Conservation (phyloP, 2,888 invertebrate species). For the Eupeodes luniger region DNA sequence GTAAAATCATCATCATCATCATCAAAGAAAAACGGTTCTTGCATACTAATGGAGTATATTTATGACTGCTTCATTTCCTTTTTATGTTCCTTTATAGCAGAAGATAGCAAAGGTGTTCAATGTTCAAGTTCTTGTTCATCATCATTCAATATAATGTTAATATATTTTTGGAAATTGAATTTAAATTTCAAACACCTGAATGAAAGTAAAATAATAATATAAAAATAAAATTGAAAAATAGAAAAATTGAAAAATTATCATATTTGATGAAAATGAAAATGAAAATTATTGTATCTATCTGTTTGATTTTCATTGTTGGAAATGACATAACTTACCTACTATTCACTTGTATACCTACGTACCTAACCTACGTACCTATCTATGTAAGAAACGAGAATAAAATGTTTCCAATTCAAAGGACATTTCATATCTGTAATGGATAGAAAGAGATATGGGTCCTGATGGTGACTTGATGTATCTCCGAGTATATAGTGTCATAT, state of each 20-base stretch:
- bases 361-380: background rate
- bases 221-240: background rate
- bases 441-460: background rate
- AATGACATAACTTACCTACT: constrained; percentile 9
- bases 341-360: background rate
- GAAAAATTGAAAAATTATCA: constrained; percentile 33
- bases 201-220: background rate
- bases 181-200: constrained; percentile 1
- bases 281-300: background rate
- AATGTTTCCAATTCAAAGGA: constrained; percentile 31
- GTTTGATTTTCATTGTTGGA: constrained; percentile 28
- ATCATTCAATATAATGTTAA: background rate
- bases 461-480: background rate
- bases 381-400: background rate
- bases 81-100: no score
- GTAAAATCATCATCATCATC: background rate
- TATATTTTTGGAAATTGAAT: background rate
- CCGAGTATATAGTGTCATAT: constrained; percentile 25
- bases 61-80: background rate
- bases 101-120: background rate
- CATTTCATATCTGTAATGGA: constrained; percentile 7
- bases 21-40: background rate
- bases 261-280: constrained; percentile 51
- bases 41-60: constrained; percentile 8
- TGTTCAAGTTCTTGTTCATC: background rate